These are phyloP conservation scores for Automeris io DNA, from an alignment of 2,888 invertebrate genomes.

Conservation along the genomic window DNA sequence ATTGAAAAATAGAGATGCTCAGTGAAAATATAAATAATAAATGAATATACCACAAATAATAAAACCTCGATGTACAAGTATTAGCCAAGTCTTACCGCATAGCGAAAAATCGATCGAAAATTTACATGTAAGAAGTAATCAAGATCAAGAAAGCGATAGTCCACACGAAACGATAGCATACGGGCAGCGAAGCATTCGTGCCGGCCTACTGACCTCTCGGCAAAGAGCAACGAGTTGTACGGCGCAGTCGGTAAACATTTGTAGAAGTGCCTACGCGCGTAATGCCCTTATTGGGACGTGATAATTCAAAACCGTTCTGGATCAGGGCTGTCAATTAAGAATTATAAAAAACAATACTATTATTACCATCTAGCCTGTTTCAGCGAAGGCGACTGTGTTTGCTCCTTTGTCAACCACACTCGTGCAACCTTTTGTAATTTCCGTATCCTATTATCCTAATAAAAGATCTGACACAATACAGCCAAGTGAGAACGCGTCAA, in stretches of 20 bases:
- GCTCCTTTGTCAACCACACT: too few relatives aligned
- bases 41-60: too few relatives aligned
- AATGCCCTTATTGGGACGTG: slow-evolving; percentile 5
- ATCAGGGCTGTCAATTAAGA: not conserved
- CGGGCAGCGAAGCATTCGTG: slow-evolving; percentile 19
- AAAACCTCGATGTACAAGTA: not conserved
- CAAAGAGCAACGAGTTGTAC: slow-evolving; percentile 19
- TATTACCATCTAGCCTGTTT: too few relatives aligned
- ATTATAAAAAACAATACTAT: too few relatives aligned
- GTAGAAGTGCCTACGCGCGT: slow-evolving; percentile 2
- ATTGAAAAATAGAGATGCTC: too few relatives aligned
- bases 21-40: too few relatives aligned
- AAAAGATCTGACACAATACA: too few relatives aligned
- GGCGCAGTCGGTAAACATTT: not conserved
- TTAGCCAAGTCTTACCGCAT: slow-evolving; percentile 1
- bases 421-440: too few relatives aligned
- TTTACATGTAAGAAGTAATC: slow-evolving; percentile 21
- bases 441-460: too few relatives aligned
- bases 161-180: slow-evolving; percentile 35
- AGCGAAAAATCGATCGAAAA: slow-evolving; percentile 21
- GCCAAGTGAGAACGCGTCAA: too few relatives aligned
- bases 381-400: too few relatives aligned
- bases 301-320: slow-evolving; percentile 1
- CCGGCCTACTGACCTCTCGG: slow-evolving; percentile 30
- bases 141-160: slow-evolving; percentile 40